Evolutionary conservation across 2,888 invertebrate species (phyloP).

Genomic region (Pachliopta kotzebuea): DNA sequence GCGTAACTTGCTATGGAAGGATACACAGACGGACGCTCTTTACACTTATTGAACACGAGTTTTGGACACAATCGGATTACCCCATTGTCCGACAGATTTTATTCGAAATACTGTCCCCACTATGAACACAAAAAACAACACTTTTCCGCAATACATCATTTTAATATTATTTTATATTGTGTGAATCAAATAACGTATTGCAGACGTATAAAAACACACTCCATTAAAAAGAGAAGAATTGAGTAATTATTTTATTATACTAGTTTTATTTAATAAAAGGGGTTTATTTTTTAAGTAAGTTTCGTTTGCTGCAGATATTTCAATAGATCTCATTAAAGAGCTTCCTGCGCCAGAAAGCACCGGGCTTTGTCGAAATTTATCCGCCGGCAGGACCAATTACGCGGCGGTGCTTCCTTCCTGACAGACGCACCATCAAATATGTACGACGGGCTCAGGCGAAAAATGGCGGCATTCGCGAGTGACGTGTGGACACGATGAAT

Average conservation of each 20-base stretch:
- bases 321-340: conserved; percentile 47
- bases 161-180: no score
- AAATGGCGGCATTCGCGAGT: conserved; percentile 49
- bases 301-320: conserved; percentile 30
- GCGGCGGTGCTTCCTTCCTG: conserved; percentile 61
- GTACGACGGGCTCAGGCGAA: conserved; percentile 53
- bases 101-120: conserved; percentile 40
- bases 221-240: background rate
- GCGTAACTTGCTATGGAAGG: conserved; percentile 32
- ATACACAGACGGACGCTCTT: conserved; percentile 60
- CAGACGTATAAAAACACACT: no score
- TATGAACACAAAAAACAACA: conserved; percentile 21
- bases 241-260: background rate
- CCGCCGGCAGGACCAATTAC: conserved; percentile 62
- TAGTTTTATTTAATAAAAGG: background rate
- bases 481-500: conserved; percentile 63
- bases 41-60: conserved; percentile 62
- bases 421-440: conserved; percentile 64
- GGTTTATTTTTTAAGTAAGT: background rate
- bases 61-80: conserved; percentile 71
- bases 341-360: conserved; percentile 41
- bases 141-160: background rate
- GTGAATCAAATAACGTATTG: no score
- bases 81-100: conserved; percentile 46
- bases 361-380: conserved; percentile 48